Conservation (phyloP, 2,888 invertebrate genomes). For the Rhingia campestris region DNA sequence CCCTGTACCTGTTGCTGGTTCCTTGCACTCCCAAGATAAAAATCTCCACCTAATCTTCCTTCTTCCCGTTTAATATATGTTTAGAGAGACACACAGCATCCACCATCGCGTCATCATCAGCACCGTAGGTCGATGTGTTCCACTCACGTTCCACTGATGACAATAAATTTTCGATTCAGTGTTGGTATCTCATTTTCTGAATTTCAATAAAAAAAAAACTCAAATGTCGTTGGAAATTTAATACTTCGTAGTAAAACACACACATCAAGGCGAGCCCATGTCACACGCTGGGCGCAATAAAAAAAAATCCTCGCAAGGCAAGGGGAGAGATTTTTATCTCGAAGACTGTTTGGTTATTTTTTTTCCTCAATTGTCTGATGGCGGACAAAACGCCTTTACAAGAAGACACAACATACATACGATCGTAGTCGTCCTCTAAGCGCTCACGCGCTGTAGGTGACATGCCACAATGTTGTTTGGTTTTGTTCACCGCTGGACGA, state of each 20-base stretch:
- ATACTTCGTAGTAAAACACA: conserved; percentile 63
- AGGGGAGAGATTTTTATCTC: conserved; percentile 41
- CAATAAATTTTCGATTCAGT: conserved; percentile 63
- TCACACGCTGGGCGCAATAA: conserved; percentile 72
- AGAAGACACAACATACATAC: conserved; percentile 5
- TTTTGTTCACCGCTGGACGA: conserved; percentile 6
- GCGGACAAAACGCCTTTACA: conserved; percentile 38
- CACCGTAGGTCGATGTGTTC: conserved; percentile 64
- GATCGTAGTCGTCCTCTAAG: conserved; percentile 4
- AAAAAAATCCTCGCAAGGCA: conserved; percentile 3
- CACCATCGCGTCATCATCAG: conserved; percentile 8
- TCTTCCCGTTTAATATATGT: conserved; percentile 34
- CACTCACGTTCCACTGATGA: conserved; percentile 69
- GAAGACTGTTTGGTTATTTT: conserved; percentile 35
- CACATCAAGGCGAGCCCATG: conserved; percentile 36
- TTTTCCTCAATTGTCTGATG: conserved; percentile 55
- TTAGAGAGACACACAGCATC: conserved; percentile 50
- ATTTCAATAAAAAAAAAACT: conserved; percentile 39
- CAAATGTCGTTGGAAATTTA: conserved; percentile 60
- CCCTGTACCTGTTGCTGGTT: conserved; percentile 40
- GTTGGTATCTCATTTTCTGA: conserved; percentile 18
- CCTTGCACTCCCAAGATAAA: conserved; percentile 49
- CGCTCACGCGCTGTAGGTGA: conserved; percentile 36
- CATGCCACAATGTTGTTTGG: conserved; percentile 40
- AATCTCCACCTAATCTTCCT: conserved; percentile 55